These are phyloP conservation scores for Anarhynchus alexandrinus DNA, from an alignment of 2,113 vertebrate genomes.

Conservation along the genomic window DNA sequence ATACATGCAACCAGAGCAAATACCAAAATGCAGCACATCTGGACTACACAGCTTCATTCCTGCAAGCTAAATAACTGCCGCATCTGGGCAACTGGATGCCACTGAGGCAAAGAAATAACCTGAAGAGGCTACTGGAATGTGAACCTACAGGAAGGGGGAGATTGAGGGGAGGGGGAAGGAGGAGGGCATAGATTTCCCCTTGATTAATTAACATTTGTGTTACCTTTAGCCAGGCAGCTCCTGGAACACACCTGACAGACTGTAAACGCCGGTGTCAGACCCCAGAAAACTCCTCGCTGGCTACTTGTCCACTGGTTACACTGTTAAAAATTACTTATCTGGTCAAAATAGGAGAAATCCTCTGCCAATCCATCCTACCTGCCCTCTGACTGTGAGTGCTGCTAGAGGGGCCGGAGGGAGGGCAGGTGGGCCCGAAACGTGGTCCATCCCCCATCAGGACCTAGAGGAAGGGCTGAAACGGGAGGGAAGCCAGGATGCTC, in stretches of 20 bases:
- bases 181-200: neutral
- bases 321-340: neutral
- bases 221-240: neutral
- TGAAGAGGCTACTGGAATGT: neutral
- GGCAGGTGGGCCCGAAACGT: rapidly evolving
- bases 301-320: neutral
- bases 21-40: neutral
- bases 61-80: neutral
- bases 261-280: neutral
- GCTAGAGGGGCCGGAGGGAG: neutral
- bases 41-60: neutral
- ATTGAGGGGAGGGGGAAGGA: neutral
- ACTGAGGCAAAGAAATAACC: neutral
- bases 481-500: neutral
- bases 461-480: neutral
- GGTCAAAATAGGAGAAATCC: neutral
- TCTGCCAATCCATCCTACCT: neutral
- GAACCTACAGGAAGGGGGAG: neutral
- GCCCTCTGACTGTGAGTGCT: neutral
- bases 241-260: neutral
- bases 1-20: neutral
- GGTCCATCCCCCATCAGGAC: neutral
- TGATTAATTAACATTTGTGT: neutral
- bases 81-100: neutral
- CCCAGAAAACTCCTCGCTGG: neutral